Evolutionary conservation across 2,797 vertebrate genomes (phyloP).

Genomic region (Molossus molossus): DNA sequence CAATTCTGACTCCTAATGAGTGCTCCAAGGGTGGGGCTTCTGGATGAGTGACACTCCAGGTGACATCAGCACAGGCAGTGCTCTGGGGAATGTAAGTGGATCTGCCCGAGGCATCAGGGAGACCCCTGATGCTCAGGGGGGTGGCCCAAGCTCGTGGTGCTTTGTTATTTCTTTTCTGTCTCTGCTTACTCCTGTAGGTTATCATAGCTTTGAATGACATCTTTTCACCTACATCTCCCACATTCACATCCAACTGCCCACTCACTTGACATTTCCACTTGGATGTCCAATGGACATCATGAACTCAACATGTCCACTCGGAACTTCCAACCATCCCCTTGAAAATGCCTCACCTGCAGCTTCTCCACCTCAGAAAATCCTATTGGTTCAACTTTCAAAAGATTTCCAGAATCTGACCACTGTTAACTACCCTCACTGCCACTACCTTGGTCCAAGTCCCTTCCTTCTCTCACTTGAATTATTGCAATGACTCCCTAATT

Average conservation of each 20-base stretch:
- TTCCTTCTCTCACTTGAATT: neutral
- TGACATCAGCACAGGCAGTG: neutral
- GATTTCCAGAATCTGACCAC: neutral
- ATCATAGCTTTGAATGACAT: neutral
- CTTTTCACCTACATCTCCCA: neutral
- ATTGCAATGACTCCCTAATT: neutral
- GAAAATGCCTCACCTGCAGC: neutral
- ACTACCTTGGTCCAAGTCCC: neutral
- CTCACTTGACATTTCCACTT: neutral
- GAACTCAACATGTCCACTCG: neutral
- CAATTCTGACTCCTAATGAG: neutral
- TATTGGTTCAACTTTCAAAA: neutral
- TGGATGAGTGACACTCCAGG: neutral
- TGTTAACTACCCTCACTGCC: neutral
- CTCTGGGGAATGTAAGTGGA: neutral
- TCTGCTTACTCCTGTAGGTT: neutral
- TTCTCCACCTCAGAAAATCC: neutral
- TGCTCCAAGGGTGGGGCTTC: neutral
- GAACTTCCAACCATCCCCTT: neutral
- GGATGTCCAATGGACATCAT: neutral
- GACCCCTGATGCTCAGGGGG: neutral
- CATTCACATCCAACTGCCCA: neutral
- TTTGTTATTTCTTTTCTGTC: neutral
- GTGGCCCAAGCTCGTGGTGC: too few species aligned
- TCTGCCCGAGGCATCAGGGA: neutral